Evolutionary conservation across 2,888 invertebrate species (phyloP).

Genomic region (Parapristionchus giblindavisi): DNA sequence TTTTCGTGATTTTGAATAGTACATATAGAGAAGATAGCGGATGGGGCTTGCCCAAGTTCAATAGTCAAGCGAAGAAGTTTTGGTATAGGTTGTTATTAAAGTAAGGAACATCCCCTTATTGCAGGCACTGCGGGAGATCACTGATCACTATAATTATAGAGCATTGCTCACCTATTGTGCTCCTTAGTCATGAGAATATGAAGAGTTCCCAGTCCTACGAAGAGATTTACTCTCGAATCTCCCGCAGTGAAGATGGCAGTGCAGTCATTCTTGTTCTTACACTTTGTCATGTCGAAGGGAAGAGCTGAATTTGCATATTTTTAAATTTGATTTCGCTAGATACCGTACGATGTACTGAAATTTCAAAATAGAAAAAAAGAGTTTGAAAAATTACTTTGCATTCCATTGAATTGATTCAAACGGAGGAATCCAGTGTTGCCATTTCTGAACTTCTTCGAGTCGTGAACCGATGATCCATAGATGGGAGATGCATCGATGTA

Average conservation of each 20-base stretch:
- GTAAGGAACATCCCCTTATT: too few species aligned
- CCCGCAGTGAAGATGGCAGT: constrained; percentile 69
- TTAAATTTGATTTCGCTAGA: neutral
- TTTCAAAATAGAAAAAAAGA: neutral
- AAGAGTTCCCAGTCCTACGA: constrained; percentile 74
- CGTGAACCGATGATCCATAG: constrained; percentile 80
- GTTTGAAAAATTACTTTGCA: constrained; percentile 37
- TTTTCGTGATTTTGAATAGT: too few species aligned
- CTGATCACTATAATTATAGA: neutral
- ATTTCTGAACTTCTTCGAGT: constrained; percentile 66
- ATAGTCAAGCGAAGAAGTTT: too few species aligned
- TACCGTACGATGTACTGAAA: too few species aligned
- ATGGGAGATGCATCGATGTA: constrained; percentile 91
- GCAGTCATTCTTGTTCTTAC: constrained; percentile 58
- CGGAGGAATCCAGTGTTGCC: constrained; percentile 64
- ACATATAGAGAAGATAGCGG: too few species aligned
- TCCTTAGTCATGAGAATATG: constrained; percentile 83
- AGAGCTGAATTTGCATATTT: constrained; percentile 47
- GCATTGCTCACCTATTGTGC: constrained; percentile 78
- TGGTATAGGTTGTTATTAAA: too few species aligned
- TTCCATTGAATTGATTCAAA: constrained; percentile 63
- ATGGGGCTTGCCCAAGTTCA: too few species aligned
- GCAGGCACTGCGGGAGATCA: too few species aligned
- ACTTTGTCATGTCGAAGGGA: constrained; percentile 66
- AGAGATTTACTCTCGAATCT: constrained; percentile 68